Base-by-base conservation (phyloP, 2,113 vertebrate species). In the Martes martes region DNA sequence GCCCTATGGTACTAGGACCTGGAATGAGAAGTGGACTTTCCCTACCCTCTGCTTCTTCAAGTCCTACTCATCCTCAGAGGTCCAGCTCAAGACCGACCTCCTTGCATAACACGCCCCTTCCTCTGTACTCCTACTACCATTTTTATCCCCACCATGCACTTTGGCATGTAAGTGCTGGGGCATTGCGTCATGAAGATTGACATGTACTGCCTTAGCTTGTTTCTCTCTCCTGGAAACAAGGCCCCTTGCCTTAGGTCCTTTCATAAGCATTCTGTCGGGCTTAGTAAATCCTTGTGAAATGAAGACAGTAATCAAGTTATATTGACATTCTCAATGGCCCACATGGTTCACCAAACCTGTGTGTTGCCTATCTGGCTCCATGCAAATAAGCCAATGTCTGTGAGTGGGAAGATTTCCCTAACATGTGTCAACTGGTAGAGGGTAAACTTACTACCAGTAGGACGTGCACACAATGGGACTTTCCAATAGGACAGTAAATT, bases 311-410 rank as follows among this genome's bases (percentile, higher is more conserved):
- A 74, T 85, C 57, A 47, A 61, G 36, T 92, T 94, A 50, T 50
- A 78, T 4, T 89, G 94, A 97, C 74, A 73, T 96, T 94, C 73
- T 81, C 65, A 86, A 21, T 73, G 63, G 61, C 73, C 69, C 81
- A 83, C 76, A 28, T 84, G 93, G 59, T 80, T 94, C 74, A 80
- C 65, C 92, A 92, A 85, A 52, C 55, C 74, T 81, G 84, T 52
- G 80, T 83, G 84, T 69, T 95, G 67, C 87, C 73, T 69, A 45
- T 76, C 91, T 82, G 91, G 74, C 79, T 87, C 39, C 67, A 65
- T 52, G 69, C 33, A 92, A 83, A 95, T 69, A 93, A 61, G 36
- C 81, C 73, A 47, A 87, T 52, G 42, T 45, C 87, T 89, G 26
- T 63, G 91, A 86, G 39, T 85, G 28, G 87, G 55, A 84, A 52